phyloP scores from a whole-genome alignment of 1,140 invertebrate genomes.

The Pogonomyrmex barbatus region DNA sequence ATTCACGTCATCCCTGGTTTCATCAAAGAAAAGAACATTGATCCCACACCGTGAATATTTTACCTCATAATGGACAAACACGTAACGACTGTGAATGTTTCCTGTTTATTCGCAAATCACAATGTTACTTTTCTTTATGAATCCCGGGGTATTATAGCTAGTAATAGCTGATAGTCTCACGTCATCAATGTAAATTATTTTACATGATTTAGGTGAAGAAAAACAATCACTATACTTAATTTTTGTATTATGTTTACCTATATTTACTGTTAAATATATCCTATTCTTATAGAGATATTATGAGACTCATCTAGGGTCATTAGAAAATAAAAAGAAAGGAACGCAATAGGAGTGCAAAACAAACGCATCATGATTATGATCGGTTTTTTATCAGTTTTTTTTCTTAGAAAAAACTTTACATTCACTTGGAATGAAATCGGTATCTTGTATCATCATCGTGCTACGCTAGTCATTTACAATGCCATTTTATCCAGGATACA shows the following conservation, averaged over 20 bases:
- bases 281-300: constrained; percentile 82
- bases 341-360: constrained; percentile 58
- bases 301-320: constrained; percentile 69
- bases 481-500: constrained; percentile 68
- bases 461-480: constrained; percentile 73
- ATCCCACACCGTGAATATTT: constrained; percentile 33
- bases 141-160: constrained; percentile 72
- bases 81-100: constrained; percentile 62
- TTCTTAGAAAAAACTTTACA: constrained; percentile 28
- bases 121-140: constrained; percentile 72
- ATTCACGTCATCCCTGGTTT: constrained; percentile 76
- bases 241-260: constrained; percentile 79
- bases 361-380: constrained; percentile 56
- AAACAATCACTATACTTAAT: constrained; percentile 83
- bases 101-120: constrained; percentile 48
- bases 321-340: constrained; percentile 56
- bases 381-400: not conserved
- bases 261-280: constrained; percentile 83
- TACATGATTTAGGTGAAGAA: constrained; percentile 76
- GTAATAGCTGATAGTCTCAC: constrained; percentile 81
- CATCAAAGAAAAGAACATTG: constrained; percentile 73
- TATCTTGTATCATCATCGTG: constrained; percentile 51
- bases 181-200: constrained; percentile 82
- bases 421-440: constrained; percentile 58
- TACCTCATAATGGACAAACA: constrained; percentile 41